phyloP scores from a whole-genome alignment of 2,797 vertebrate genomes.

The Gallinago stenura region DNA sequence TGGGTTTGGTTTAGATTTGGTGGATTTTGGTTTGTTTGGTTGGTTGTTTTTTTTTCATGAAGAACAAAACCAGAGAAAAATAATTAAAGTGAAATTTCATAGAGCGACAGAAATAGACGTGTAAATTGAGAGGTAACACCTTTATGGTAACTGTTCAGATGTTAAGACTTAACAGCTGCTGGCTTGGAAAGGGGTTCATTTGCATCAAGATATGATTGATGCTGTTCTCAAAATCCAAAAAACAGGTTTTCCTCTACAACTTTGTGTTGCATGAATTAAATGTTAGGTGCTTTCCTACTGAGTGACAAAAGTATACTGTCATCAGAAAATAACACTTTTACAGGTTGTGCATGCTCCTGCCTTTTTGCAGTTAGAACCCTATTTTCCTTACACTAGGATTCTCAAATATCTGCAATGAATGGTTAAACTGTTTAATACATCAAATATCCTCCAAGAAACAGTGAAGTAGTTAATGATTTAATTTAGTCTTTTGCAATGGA shows the following conservation, averaged over 20 bases:
- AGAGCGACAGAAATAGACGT: not conserved
- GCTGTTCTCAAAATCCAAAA: not conserved
- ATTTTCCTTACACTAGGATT: not conserved
- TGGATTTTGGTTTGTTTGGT: not conserved
- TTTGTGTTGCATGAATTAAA: not conserved
- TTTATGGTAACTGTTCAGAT: not conserved
- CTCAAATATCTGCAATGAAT: not conserved
- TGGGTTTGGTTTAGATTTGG: not conserved
- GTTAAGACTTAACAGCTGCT: not conserved
- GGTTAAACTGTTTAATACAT: not conserved
- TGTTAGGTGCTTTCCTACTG: not conserved
- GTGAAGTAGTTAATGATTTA: not conserved
- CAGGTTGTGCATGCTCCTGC: not conserved
- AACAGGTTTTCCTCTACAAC: not conserved
- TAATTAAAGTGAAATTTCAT: not conserved
- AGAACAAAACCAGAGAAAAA: not conserved
- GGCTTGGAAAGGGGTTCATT: not conserved
- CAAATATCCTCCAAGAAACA: not conserved
- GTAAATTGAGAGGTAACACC: not conserved
- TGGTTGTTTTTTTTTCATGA: not conserved
- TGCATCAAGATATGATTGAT: not conserved
- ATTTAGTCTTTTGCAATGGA: not conserved
- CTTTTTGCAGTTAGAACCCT: not conserved
- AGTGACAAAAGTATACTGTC: not conserved
- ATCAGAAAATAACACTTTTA: not conserved